Conservation (phyloP, 2,113 vertebrate species). For the Myxocyprinus asiaticus region DNA sequence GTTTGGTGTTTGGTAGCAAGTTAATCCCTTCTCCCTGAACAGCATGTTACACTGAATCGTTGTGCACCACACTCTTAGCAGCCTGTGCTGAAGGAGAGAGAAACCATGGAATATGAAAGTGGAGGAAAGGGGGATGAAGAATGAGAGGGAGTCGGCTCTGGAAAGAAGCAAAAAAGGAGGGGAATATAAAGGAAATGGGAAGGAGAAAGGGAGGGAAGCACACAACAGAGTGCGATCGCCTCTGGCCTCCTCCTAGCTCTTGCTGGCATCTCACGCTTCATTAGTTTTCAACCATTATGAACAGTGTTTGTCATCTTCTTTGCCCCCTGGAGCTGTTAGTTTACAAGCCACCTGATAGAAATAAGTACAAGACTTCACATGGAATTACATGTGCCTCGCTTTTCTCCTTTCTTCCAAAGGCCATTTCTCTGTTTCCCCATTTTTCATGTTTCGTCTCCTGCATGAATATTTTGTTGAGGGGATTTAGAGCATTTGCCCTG, state of each 20-base stretch:
- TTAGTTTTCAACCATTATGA: conserved; percentile 58
- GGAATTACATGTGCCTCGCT: conserved; percentile 49
- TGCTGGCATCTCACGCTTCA: conserved; percentile 53
- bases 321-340: conserved; percentile 49
- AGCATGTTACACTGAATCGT: background rate
- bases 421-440: conserved; percentile 18
- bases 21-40: background rate
- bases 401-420: conserved; percentile 15
- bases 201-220: no score
- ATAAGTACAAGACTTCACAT: conserved; percentile 51
- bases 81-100: conserved; percentile 9
- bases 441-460: conserved; percentile 15
- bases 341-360: conserved; percentile 61
- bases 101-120: conserved; percentile 10
- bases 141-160: background rate
- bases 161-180: conserved; percentile 17
- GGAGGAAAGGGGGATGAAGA: background rate
- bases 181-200: conserved; percentile 15
- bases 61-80: background rate
- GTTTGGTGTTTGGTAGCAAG: background rate
- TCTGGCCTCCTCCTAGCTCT: conserved; percentile 46
- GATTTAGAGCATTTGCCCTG: conserved; percentile 23
- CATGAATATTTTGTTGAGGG: conserved; percentile 19
- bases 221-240: conserved; percentile 39
- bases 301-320: conserved; percentile 55